Conservation (phyloP, 2,888 invertebrate species). For the Pollenia griseotomentosa region DNA sequence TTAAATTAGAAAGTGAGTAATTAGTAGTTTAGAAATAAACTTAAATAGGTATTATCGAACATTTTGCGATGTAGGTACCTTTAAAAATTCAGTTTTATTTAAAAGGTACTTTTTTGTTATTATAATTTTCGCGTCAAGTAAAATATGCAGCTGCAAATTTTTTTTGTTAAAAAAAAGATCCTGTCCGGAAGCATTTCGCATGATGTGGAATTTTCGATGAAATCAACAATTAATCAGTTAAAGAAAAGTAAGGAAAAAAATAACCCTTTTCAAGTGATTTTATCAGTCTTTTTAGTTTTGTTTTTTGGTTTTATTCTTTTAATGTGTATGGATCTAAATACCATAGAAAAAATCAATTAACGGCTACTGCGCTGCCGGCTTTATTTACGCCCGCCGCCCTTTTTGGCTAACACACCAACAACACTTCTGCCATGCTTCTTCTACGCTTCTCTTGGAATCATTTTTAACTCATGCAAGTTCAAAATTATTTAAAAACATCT, state of each 20-base stretch:
- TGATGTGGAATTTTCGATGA: conserved; percentile 46
- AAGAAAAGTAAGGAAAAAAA: conserved; percentile 1
- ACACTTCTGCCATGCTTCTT: no score
- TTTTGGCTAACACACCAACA: conserved; percentile 34
- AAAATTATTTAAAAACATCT: conserved; percentile 76
- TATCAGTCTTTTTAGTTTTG: conserved; percentile 4
- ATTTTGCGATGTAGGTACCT: no score
- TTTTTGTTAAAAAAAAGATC: not conserved
- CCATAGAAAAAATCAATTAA: conserved; percentile 73
- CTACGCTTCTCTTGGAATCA: conserved; percentile 74
- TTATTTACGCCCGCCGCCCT: conserved; percentile 72
- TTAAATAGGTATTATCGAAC: no score
- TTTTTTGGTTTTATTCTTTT: conserved; percentile 31
- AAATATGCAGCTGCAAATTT: conserved; percentile 8
- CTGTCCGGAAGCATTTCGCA: conserved; percentile 1
- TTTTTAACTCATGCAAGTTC: conserved; percentile 19
- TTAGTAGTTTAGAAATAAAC: no score
- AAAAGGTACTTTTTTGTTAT: not conserved
- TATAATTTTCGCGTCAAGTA: no score
- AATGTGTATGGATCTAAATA: conserved; percentile 69
- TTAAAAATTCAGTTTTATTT: not conserved
- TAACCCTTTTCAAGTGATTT: conserved; percentile 17
- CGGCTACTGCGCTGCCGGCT: conserved; percentile 63
- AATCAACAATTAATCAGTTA: conserved; percentile 11
- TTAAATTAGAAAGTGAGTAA: no score